These are phyloP conservation scores for Alosa sapidissima DNA, from an alignment of 2,797 vertebrate species.

Conservation along the genomic window DNA sequence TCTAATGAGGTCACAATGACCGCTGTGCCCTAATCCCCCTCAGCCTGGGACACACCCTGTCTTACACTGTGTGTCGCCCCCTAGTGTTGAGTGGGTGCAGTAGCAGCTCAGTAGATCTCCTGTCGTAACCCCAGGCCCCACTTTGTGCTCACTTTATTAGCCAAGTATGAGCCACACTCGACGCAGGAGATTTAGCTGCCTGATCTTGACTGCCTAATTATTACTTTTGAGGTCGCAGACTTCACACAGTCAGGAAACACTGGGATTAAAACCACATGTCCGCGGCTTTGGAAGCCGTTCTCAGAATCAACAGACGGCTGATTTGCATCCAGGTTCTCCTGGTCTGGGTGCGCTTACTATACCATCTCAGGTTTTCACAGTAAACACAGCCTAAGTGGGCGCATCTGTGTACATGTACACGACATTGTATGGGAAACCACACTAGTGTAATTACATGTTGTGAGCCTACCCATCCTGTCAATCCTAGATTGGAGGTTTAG, in stretches of 20 bases:
- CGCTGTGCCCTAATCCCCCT: conserved; percentile 36
- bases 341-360: background rate
- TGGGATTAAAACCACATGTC: conserved; percentile 48
- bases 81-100: conserved; percentile 50
- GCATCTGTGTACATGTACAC: conserved; percentile 32
- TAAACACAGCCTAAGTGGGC: conserved; percentile 43
- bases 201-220: background rate
- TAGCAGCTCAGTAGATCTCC: background rate
- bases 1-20: conserved; percentile 47
- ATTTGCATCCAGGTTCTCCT: background rate
- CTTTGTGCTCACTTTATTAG: conserved; percentile 1
- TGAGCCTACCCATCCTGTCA: background rate
- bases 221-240: conserved; percentile 31
- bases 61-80: conserved; percentile 50
- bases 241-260: conserved; percentile 47
- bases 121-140: background rate
- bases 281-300: conserved; percentile 42
- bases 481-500: background rate
- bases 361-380: background rate
- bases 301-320: conserved; percentile 20
- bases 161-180: background rate
- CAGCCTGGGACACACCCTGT: background rate
- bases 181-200: background rate
- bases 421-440: background rate
- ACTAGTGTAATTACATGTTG: conserved; percentile 4